These are phyloP conservation scores for Hipparchia semele DNA, from an alignment of 2,888 invertebrate genomes.

Conservation along the genomic window DNA sequence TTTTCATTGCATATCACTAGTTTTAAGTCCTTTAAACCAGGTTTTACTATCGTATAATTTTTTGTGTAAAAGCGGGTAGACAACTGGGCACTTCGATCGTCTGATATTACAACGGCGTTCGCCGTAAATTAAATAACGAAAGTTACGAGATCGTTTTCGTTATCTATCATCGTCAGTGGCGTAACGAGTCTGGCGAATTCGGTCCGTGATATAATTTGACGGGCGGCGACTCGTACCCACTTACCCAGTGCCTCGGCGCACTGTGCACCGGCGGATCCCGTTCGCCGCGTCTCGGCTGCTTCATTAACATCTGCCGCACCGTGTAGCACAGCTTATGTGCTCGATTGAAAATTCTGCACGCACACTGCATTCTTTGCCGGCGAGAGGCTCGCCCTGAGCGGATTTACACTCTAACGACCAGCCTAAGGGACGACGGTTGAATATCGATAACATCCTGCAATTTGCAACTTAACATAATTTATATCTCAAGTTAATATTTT, in stretches of 20 bases:
- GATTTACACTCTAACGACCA: constrained; percentile 62
- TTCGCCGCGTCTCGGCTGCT: constrained; percentile 52
- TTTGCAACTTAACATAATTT: not conserved
- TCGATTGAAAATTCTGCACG: constrained; percentile 67
- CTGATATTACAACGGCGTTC: not conserved
- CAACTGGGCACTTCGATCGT: not conserved
- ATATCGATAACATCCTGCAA: not conserved
- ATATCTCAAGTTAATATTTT: not conserved
- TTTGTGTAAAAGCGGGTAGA: constrained; percentile 31
- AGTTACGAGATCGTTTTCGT: constrained; percentile 13
- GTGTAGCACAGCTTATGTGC: constrained; percentile 57
- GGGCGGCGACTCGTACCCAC: constrained; percentile 43
- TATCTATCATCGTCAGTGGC: constrained; percentile 9
- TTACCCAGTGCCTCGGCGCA: constrained; percentile 47
- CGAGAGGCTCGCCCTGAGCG: constrained; percentile 50
- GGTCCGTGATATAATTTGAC: constrained; percentile 37
- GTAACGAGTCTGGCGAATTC: constrained; percentile 16
- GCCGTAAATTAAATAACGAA: not conserved
- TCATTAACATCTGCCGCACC: constrained; percentile 70
- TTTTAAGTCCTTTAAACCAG: not conserved
- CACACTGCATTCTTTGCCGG: constrained; percentile 57
- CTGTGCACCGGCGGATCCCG: constrained; percentile 44
- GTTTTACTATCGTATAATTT: not conserved
- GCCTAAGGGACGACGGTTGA: constrained; percentile 37
- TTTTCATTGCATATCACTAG: not conserved